phyloP scores from a whole-genome alignment of 2,113 vertebrate species.

The Pristiophorus japonicus region DNA sequence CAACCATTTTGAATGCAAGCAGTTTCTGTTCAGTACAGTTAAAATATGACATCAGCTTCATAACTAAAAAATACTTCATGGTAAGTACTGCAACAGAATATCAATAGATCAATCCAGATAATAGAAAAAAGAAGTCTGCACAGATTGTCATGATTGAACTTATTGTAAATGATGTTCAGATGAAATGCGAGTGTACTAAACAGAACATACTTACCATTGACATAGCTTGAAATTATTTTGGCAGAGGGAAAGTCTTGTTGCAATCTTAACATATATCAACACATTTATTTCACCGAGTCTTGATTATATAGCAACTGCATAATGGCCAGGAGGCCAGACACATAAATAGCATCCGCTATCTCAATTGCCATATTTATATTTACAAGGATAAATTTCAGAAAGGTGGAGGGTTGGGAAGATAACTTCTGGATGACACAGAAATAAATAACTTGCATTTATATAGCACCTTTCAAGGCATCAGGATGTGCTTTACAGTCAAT shows the following conservation, averaged over 20 bases:
- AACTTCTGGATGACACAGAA: not conserved
- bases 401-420: not conserved
- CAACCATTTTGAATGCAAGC: too few species aligned
- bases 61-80: not conserved
- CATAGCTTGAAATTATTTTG: not conserved
- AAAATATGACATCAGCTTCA: not conserved
- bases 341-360: not conserved
- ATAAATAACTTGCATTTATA: not conserved
- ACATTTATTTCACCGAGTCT: not conserved
- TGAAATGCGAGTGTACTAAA: not conserved
- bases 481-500: not conserved
- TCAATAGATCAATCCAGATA: not conserved
- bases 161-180: not conserved
- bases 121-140: not conserved
- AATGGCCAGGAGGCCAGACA: not conserved
- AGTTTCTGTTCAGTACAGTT: not conserved
- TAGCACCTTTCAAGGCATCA: not conserved
- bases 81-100: not conserved
- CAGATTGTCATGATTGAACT: not conserved
- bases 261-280: conserved; percentile 4
- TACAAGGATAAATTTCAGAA: not conserved
- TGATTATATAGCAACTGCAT: not conserved
- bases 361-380: not conserved
- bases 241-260: not conserved
- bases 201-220: not conserved